Conservation (phyloP, 2,113 vertebrate genomes). For the Procavia capensis region DNA sequence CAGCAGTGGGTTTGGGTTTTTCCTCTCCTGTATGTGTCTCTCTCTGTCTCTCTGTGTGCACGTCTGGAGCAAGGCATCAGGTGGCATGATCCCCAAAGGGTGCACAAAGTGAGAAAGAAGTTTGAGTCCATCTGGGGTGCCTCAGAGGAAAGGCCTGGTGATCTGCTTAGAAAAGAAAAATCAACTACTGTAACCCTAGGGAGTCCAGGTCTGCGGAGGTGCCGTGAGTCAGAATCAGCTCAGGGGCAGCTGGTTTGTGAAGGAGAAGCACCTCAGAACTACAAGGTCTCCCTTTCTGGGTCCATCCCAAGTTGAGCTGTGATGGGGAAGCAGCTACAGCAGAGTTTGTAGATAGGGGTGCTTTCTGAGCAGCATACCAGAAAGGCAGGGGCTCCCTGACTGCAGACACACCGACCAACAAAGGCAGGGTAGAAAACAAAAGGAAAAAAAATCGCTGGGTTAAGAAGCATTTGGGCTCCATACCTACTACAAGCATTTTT, state of each 20-base stretch:
- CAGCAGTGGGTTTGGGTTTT: too few relatives aligned
- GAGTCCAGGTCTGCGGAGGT: background rate
- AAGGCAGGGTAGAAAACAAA: too few relatives aligned
- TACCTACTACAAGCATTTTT: background rate
- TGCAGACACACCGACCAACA: too few relatives aligned
- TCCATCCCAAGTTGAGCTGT: background rate
- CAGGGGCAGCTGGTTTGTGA: background rate
- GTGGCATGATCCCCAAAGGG: background rate
- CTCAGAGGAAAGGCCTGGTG: background rate
- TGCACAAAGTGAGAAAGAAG: background rate
- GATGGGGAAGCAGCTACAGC: background rate
- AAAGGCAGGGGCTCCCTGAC: background rate
- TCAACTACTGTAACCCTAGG: background rate
- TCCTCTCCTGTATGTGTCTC: background rate
- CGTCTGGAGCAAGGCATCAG: background rate
- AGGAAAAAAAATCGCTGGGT: background rate
- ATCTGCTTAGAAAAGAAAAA: background rate
- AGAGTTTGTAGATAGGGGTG: too few relatives aligned
- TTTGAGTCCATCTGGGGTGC: background rate
- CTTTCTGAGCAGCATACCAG: background rate
- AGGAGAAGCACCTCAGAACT: background rate
- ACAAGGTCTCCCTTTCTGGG: background rate
- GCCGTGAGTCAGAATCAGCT: background rate
- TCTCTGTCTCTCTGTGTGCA: background rate
- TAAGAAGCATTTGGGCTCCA: background rate